A percentile compares a stretch with the other conserved stretches of the same genome.
These are phyloP conservation scores for Pseudomyrmex sp. DNA, from an alignment of 1,140 invertebrate genomes.

Conservation along the genomic window DNA sequence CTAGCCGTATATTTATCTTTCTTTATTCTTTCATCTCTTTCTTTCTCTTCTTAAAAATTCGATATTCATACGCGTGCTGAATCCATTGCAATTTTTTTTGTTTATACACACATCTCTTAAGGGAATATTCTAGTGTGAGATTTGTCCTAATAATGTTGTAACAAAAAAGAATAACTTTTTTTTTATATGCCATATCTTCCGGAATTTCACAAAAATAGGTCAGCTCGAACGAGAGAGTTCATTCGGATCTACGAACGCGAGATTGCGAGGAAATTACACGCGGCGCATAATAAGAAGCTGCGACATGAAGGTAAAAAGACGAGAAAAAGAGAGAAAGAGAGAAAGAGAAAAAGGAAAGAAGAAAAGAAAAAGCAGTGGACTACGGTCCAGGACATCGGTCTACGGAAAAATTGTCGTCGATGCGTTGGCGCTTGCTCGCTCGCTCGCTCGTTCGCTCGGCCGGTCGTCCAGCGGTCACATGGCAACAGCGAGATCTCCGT, in stretches of 20 bases:
- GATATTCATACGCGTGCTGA: not conserved
- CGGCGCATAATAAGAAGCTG: slow-evolving; percentile 6
- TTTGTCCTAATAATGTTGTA: not conserved
- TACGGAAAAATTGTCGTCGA: slow-evolving; percentile 71
- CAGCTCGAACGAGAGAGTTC: not conserved
- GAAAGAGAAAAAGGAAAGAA: not conserved
- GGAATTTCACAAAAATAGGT: not conserved
- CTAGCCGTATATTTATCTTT: not conserved
- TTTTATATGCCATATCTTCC: too few species aligned
- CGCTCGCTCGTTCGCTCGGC: slow-evolving; percentile 5
- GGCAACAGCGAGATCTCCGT: slow-evolving; percentile 78
- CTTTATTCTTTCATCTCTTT: not conserved
- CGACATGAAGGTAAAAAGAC: slow-evolving; percentile 9
- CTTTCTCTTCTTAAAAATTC: not conserved
- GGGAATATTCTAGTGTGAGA: too few species aligned
- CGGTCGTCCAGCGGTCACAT: slow-evolving; percentile 71
- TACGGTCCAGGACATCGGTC: slow-evolving; percentile 44
- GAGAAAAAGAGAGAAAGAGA: not conserved
- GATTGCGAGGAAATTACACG: slow-evolving; percentile 17
- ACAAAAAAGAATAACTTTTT: not conserved
- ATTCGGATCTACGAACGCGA: not conserved
- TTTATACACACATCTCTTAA: not conserved
- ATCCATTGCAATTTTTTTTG: not conserved
- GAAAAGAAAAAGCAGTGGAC: slow-evolving; percentile 23
- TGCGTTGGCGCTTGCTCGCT: slow-evolving; percentile 56